Base-by-base conservation (phyloP, 2,888 invertebrate genomes). In the Caenorhabditis zanzibari region DNA sequence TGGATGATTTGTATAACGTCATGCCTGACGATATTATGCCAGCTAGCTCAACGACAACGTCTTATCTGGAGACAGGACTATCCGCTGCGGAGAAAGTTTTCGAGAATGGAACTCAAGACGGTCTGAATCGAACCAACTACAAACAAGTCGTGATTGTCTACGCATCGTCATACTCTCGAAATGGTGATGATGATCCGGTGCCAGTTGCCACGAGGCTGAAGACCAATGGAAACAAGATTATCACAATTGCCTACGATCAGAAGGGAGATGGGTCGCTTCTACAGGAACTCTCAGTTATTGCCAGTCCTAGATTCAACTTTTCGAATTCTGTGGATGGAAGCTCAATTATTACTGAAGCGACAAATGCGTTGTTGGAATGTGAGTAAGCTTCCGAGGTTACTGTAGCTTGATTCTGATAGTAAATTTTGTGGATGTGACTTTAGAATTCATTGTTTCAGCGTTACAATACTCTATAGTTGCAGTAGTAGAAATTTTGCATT, bases 161-260 rank as follows among this genome's bases (percentile, higher is more conserved):
- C 24, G 28, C 73, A 16, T 47, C 59, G n/a, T 10, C 16, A 7
- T 47, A 10, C 61, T 41, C 41, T 6, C 12, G 14, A 26, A 16
- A 10, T 14, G 26, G 54, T 10, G 28, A 63, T 9, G 14, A 26
- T 10, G 38, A 82, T 28, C 79, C 82, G 41, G 10, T 38, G 5
- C 54, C 44, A 14, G 38, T 71, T 22, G 82, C 82, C 0, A 54
- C 54, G n/a, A 52, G 64, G n/a, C 24, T 84, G 47, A 80, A 84
- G 22, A 49, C 38, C 14, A 32, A 41, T 41, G 80, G 66, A 2
- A 56, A 64, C 22, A 35, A 10, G 6, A 69, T 84, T 41, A 75
- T 84, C 61, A 81, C 80, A 9, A 72, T 84, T 26, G 74, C 66
- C 16, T 82, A 58, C 61, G 28, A 63, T 5, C 22, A 28, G 14